A percentile compares a stretch with the other conserved stretches of the same genome.
These are phyloP conservation scores for Hipposideros larvatus DNA, from an alignment of 2,797 vertebrate species.

Conservation along the genomic window DNA sequence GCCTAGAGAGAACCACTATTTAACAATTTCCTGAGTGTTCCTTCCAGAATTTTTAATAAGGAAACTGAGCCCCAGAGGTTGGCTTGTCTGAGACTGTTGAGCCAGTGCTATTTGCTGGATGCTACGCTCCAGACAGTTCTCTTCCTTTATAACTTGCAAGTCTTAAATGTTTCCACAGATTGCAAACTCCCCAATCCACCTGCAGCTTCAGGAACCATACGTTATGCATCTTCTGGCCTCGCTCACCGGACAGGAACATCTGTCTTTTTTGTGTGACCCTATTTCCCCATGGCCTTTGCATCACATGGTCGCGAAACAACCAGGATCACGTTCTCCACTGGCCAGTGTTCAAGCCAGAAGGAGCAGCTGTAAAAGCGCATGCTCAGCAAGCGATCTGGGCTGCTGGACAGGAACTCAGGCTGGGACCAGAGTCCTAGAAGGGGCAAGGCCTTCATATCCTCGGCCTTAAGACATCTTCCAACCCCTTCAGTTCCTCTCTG, in stretches of 20 bases:
- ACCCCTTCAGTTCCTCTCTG: neutral
- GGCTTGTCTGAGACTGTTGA: neutral
- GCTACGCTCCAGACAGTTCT: neutral
- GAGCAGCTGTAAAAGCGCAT: neutral
- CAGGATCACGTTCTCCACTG: neutral
- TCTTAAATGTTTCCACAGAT: neutral
- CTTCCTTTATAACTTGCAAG: neutral
- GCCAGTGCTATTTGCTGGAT: neutral
- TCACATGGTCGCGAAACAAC: neutral
- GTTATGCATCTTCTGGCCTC: neutral
- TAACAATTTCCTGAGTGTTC: constrained; percentile 5
- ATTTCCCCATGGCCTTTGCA: neutral
- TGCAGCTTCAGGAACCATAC: neutral
- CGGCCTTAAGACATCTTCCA: neutral
- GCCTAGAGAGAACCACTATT: neutral
- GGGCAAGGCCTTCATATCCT: neutral
- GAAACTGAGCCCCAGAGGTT: neutral
- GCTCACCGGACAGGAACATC: neutral
- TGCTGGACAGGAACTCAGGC: neutral
- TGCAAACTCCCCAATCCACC: neutral
- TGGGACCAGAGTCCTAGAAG: neutral
- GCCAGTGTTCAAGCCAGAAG: neutral
- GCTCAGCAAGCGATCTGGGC: neutral
- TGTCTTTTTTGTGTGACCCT: neutral
- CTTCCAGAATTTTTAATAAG: constrained; percentile 36